Evolutionary conservation across 2,113 vertebrate species (phyloP).

Genomic region (Bufo gargarizans): DNA sequence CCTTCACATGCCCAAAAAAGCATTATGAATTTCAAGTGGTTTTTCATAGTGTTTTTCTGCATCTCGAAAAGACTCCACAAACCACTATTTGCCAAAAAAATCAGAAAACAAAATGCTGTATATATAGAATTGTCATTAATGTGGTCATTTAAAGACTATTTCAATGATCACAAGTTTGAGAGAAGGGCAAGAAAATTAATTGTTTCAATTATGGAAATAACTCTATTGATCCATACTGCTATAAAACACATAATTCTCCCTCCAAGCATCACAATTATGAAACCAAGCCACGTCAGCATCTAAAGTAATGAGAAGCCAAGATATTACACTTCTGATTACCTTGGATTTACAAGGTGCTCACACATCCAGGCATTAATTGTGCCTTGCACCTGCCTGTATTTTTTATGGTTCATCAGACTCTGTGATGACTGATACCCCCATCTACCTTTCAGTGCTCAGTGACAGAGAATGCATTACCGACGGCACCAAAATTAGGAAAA

Average conservation of each 20-base stretch:
- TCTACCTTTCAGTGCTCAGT: slow-evolving; percentile 24
- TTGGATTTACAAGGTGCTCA: slow-evolving; percentile 19
- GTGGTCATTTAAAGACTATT: background rate
- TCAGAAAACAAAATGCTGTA: no score
- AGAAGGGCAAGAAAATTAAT: background rate
- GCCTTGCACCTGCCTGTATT: slow-evolving; percentile 23
- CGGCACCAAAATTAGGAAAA: slow-evolving; percentile 16
- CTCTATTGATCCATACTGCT: background rate
- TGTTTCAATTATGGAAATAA: background rate
- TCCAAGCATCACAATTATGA: background rate
- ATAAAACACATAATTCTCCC: background rate
- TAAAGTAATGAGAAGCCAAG: background rate
- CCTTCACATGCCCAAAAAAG: no score
- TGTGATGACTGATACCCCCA: slow-evolving; percentile 26
- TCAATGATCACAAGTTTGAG: background rate
- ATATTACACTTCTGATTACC: background rate
- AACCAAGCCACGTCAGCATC: background rate
- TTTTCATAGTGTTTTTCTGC: no score
- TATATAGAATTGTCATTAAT: no score
- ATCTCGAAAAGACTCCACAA: no score
- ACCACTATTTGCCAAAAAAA: no score
- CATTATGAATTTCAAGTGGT: no score
- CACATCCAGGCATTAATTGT: slow-evolving; percentile 27
- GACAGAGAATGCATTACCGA: slow-evolving; percentile 15
- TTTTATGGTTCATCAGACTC: slow-evolving; percentile 21